Base-by-base conservation (phyloP, 30 jellyfish, hydroid and myxozoan genomes). In the Nemopilema nomurai region DNA sequence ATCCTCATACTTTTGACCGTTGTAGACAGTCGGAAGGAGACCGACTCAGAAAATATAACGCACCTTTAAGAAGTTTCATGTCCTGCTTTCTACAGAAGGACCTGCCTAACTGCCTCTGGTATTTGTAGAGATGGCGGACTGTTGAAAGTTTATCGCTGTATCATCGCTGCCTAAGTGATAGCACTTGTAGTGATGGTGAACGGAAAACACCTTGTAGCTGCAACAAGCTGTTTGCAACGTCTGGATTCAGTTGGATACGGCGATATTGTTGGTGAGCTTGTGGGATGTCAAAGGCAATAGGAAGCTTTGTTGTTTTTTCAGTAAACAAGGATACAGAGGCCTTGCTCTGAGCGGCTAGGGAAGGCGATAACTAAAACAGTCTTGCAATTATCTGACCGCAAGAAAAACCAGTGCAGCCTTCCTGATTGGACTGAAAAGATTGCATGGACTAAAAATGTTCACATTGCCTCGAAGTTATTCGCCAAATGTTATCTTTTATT, bases 21-120 rank as follows among this genome's bases (percentile, higher is more conserved):
- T n/a, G n/a, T n/a, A n/a, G n/a, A n/a, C n/a, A n/a, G n/a, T n/a
- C n/a, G n/a, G n/a, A n/a, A n/a, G n/a, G n/a, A n/a, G n/a, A 16
- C 32, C 51, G 20, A 67, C 18, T 9, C 3, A 16, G 4, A 1
- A 0, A 8, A 1, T 21, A 70, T 25, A 17, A 18, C 83, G 22
- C 33, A 73, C 83, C 83, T 73, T 73, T 73, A 28, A 73, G 41
- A 8, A 73, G 83, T 23, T 73, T 73, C 83, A 73, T 73, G n/a
- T n/a, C n/a, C 24, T 41, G 18, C n/a, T 22, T 69, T 1, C 41
- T 17, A 6, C 18, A 24, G 7, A 19, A 63, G 6, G 29, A 19
- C 72, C 29, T 4, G 29, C 26, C 6, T 18, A 24, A 6, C 6
- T 63, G 7, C 17, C 26, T 19, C 20, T 63, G 3, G 18, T n/a